Percentiles rank a stretch among this genome's conserved stretches.
Conservation (phyloP, 2,888 invertebrate genomes). For the Lamellibrachia satsuma region DNA sequence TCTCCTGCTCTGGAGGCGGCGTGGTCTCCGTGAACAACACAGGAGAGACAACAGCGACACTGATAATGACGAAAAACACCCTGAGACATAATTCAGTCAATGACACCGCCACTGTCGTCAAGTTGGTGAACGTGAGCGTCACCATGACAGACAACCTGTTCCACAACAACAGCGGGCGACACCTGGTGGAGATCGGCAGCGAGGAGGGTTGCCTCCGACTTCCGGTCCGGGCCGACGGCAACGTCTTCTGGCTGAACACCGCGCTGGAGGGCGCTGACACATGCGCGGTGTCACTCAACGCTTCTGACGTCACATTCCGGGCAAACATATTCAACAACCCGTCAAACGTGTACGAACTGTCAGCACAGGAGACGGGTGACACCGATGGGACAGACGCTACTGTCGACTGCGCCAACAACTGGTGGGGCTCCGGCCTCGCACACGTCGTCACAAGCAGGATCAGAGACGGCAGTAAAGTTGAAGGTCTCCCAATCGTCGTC, state of each 20-base stretch:
- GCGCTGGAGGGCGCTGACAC: not conserved
- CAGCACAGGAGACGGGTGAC: not conserved
- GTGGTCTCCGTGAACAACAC: not conserved
- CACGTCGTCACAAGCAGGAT: not conserved
- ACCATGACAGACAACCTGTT: not conserved
- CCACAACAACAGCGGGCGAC: constrained; percentile 10
- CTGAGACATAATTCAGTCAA: not conserved
- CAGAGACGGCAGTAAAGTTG: not conserved
- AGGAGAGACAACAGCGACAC: not conserved
- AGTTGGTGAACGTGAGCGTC: not conserved
- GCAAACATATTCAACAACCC: not conserved
- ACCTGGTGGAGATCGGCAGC: not conserved
- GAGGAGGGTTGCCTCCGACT: not conserved
- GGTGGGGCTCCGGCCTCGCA: not conserved
- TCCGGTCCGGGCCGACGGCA: not conserved
- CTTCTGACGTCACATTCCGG: not conserved
- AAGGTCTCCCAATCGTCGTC: not conserved
- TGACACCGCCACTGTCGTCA: not conserved
- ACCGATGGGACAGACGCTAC: not conserved
- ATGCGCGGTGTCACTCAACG: not conserved
- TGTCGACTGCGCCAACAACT: not conserved
- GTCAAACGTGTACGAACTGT: not conserved
- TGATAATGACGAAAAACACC: not conserved
- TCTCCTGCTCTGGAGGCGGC: not conserved
- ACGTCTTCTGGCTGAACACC: not conserved